These are phyloP conservation scores for Lagorchestes hirsutus DNA, from an alignment of 2,797 vertebrate species.

Conservation along the genomic window DNA sequence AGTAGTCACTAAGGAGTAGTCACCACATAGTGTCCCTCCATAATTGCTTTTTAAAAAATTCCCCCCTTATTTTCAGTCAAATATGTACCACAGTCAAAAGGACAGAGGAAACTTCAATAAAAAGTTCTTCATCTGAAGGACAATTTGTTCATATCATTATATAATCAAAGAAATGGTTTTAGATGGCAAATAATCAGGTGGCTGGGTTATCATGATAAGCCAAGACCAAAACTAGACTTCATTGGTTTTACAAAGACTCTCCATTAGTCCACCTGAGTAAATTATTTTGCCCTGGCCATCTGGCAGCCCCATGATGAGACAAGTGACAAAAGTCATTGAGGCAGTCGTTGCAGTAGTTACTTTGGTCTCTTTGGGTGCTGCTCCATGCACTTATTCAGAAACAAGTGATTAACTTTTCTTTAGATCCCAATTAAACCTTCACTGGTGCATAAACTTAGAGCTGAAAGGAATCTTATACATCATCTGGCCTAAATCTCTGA, in stretches of 20 bases:
- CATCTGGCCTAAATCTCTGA: background rate
- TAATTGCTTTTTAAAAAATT: background rate
- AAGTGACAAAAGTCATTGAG: background rate
- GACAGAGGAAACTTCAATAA: conserved; percentile 30
- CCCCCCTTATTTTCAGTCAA: conserved; percentile 36
- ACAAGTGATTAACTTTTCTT: background rate
- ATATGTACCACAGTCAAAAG: background rate
- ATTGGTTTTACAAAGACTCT: background rate
- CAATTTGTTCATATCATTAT: background rate
- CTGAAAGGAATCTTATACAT: background rate
- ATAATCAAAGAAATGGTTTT: conserved; percentile 15
- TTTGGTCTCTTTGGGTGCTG: background rate
- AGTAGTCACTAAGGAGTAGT: background rate
- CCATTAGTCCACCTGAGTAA: background rate
- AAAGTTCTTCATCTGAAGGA: conserved; percentile 34
- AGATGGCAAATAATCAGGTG: background rate
- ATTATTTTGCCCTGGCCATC: background rate
- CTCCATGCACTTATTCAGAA: background rate
- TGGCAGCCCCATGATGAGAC: background rate
- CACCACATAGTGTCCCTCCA: background rate
- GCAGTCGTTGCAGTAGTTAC: background rate
- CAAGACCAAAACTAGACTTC: background rate
- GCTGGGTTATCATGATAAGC: conserved; percentile 13
- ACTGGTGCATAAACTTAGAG: background rate
- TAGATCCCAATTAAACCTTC: background rate